Evolutionary conservation across 2,797 vertebrate genomes (phyloP), one percentile per base, ranked within the genome.

Genomic region (Sebastes oblongus): DNA sequence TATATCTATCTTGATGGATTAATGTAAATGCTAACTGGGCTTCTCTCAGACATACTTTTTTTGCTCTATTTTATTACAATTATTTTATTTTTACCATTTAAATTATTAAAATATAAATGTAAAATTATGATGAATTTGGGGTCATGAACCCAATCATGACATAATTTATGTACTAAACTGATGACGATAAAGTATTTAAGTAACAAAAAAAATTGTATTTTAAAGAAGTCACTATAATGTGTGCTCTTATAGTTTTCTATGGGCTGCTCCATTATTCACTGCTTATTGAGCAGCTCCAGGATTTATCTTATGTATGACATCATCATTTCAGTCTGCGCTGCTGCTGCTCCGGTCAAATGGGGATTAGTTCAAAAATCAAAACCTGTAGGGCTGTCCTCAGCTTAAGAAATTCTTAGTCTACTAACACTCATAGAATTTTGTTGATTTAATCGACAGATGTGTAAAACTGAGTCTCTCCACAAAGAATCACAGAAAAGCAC

Each of bases 291-390:
- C 52, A 68, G n/a, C 18, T 68, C 56, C 60, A 76, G 50, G 61
- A 83, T 82, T 81, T 81, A 84, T 84, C n/a, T 22, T 22, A 80
- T 87, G 79, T n/a, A 79, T 88, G 80, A 87, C 77, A 55, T 84
- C 81, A 87, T 52, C 27, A 32, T 72, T 30, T 66, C 56, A 36
- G 34, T 50, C n/a, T 77, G 52, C 58, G 50, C 58, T 22, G 34
- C 64, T 72, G 74, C 72, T 80, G 69, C 36, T 77, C 12, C 22
- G 58, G 80, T 80, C 56, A 66, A 76, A 80, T 34, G 14, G n/a
- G 29, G 24, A 71, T 70, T 83, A 30, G 12, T 14, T 71, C 11
- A n/a, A 56, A 32, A 86, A 86, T 66, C 14, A 79, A 50, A 39
- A 20, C 46, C 46, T 20, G 46, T 50, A 8, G 1, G 3, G 3